A percentile compares a stretch with the other conserved stretches of the same genome.
These are phyloP conservation scores for Acropora tenuis DNA, from an alignment of 64 coral and sea anemone species.

Conservation along the genomic window DNA sequence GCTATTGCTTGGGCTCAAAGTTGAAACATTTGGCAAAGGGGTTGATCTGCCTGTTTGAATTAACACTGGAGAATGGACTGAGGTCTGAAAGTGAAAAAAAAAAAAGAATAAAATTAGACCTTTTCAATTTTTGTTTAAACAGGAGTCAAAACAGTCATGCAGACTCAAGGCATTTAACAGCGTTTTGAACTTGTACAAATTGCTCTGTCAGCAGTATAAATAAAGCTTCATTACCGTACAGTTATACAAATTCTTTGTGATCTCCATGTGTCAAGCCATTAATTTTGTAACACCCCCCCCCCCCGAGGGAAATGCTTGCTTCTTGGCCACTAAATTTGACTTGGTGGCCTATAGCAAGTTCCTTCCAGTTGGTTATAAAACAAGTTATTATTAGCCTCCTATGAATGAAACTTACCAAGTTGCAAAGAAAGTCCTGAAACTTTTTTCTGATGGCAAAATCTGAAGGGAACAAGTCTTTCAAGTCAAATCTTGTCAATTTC, in stretches of 20 bases:
- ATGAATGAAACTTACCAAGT: not conserved
- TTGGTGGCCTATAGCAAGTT: not conserved
- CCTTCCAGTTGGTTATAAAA: not conserved
- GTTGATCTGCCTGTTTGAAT: no score
- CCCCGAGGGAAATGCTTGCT: not conserved
- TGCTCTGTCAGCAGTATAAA: no score
- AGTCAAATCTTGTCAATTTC: constrained; percentile 13
- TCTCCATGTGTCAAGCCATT: not conserved
- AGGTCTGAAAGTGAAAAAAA: no score
- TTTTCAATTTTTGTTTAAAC: no score
- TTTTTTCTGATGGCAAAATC: not conserved
- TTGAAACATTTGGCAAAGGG: not conserved
- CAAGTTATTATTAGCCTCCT: not conserved
- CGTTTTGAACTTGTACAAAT: no score
- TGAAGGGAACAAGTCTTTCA: not conserved
- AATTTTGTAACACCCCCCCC: not conserved
- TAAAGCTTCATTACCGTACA: no score
- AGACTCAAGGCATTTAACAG: no score
- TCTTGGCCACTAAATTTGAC: not conserved
- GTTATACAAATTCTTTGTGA: no score
- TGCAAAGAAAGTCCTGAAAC: constrained; percentile 8
- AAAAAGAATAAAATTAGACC: no score
- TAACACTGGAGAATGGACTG: no score
- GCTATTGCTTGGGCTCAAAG: not conserved
- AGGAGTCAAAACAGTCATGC: no score